Conservation (phyloP, 1,140 invertebrate genomes). For the Doryteuthis pealeii region DNA sequence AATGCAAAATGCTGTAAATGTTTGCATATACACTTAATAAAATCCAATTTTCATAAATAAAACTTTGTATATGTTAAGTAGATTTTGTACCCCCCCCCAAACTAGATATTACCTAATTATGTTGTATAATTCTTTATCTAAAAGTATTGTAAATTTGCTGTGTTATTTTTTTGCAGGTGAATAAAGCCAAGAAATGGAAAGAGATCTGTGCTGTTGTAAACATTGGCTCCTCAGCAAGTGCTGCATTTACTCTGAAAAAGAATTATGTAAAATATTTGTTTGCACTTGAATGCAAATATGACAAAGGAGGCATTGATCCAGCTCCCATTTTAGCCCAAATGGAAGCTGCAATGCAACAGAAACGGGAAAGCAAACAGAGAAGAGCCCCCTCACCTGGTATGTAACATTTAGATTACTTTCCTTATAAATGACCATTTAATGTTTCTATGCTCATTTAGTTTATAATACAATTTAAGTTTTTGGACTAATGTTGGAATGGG, state of each 20-base stretch:
- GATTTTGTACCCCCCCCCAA: no score
- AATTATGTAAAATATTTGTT: slow-evolving; percentile 97
- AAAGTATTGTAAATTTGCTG: no score
- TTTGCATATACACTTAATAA: no score
- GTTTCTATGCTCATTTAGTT: neutral
- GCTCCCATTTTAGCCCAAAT: slow-evolving; percentile 89
- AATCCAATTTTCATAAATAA: no score
- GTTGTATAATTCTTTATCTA: no score
- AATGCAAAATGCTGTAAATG: no score
- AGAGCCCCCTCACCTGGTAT: slow-evolving; percentile 55
- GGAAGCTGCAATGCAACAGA: slow-evolving; percentile 56
- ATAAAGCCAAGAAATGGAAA: slow-evolving; percentile 98
- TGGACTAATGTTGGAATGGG: neutral
- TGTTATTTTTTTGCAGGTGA: slow-evolving; percentile 89
- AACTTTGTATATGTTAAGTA: no score
- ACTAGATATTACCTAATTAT: no score
- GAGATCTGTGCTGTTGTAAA: slow-evolving; percentile 91
- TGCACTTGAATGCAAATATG: slow-evolving; percentile 94
- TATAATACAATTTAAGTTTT: neutral
- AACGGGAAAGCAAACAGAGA: slow-evolving; percentile 56
- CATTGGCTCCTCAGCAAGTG: slow-evolving; percentile 93
- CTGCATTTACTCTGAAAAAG: slow-evolving; percentile 93
- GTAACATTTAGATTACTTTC: slow-evolving; percentile 12
- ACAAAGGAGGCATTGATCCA: slow-evolving; percentile 92
- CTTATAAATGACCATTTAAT: slow-evolving; percentile 10